Conservation (phyloP, 2,797 vertebrate species). For the Falco rusticolus region DNA sequence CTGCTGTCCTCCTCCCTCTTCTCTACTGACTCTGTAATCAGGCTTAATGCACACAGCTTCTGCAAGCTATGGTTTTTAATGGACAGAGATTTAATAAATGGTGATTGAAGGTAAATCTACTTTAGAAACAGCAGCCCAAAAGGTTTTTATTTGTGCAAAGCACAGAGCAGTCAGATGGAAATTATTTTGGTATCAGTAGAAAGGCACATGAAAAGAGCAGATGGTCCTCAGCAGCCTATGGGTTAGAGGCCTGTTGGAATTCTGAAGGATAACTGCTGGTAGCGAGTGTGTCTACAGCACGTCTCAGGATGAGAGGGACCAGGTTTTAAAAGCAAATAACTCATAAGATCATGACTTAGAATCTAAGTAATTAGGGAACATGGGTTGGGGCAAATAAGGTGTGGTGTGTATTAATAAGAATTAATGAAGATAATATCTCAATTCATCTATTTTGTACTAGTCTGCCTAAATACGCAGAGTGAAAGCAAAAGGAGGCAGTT, state of each 20-base stretch:
- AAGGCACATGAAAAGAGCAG: slow-evolving; percentile 44
- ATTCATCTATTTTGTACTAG: background rate
- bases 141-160: slow-evolving; percentile 78
- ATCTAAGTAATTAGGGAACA: background rate
- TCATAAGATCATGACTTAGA: background rate
- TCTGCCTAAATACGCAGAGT: background rate
- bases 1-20: slow-evolving; percentile 79
- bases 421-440: background rate
- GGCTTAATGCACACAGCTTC: slow-evolving; percentile 92
- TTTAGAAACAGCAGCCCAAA: slow-evolving; percentile 84
- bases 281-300: background rate
- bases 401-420: background rate
- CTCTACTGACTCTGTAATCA: slow-evolving; percentile 87
- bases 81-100: slow-evolving; percentile 98
- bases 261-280: background rate
- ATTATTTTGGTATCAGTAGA: slow-evolving; percentile 64
- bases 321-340: background rate
- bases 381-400: background rate
- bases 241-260: slow-evolving; percentile 31
- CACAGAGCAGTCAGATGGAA: slow-evolving; percentile 72
- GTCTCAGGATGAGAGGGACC: background rate
- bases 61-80: slow-evolving; percentile 88
- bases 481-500: background rate
- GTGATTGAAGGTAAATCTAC: slow-evolving; percentile 98
- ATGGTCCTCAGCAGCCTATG: slow-evolving; percentile 20